These are phyloP conservation scores for Nesospiza acunhae DNA, from an alignment of 2,113 vertebrate species.

Conservation along the genomic window DNA sequence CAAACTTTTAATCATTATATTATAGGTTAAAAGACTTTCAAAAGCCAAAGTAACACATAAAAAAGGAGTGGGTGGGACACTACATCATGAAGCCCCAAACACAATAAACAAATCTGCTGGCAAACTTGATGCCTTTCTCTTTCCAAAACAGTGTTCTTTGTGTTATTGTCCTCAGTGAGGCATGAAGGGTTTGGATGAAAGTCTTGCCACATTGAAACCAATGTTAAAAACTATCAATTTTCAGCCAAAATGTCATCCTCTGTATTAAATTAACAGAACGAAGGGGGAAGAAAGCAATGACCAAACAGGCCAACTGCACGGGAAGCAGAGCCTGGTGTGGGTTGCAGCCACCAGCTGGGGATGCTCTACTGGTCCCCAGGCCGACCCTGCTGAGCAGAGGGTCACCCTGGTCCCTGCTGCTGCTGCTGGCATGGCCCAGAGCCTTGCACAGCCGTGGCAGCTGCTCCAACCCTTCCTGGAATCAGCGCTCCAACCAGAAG, in stretches of 20 bases:
- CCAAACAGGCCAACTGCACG: not conserved
- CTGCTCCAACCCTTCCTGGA: not conserved
- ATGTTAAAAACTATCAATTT: not conserved
- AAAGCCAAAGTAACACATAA: not conserved
- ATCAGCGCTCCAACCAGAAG: not conserved
- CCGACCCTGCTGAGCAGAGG: not conserved
- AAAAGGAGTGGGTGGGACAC: not conserved
- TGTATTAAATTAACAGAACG: not conserved
- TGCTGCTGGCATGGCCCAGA: not conserved
- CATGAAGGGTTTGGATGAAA: not conserved
- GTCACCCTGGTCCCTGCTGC: not conserved
- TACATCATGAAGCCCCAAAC: not conserved
- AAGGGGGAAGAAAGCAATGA: not conserved
- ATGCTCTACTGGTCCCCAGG: not conserved
- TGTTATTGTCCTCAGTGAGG: not conserved
- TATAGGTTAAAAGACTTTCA: not conserved
- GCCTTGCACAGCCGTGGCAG: not conserved
- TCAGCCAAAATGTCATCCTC: not conserved
- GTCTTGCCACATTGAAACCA: not conserved
- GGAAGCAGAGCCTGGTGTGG: not conserved
- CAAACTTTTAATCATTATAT: not conserved
- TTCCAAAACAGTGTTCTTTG: conserved; percentile 11
- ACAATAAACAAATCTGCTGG: conserved; percentile 31
- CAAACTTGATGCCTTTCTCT: not conserved
- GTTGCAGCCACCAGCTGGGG: not conserved